phyloP scores from a whole-genome alignment of 2,888 invertebrate species.

The Lordiphosa fenestrarum region DNA sequence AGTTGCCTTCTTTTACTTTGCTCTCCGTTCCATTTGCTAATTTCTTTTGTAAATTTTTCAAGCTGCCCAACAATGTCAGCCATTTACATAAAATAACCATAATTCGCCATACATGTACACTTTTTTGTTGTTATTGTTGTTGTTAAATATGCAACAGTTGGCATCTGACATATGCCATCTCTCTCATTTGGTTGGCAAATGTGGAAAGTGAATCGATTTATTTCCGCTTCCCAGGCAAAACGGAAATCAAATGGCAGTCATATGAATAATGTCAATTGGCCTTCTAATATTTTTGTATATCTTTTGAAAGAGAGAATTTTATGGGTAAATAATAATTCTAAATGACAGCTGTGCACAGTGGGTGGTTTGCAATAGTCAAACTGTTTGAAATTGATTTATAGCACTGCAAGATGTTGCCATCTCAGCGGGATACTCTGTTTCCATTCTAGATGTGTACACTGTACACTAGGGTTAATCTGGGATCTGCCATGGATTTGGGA shows the following conservation, averaged over 20 bases:
- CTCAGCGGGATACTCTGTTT: too few species aligned
- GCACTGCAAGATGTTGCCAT: too few species aligned
- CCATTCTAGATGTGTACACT: too few species aligned
- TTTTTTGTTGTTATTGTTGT: too few species aligned
- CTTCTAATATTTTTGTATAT: constrained; percentile 15
- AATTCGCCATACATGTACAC: constrained; percentile 21
- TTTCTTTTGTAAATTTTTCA: constrained; percentile 68
- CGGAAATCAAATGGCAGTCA: constrained; percentile 15
- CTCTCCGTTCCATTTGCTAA: constrained; percentile 52
- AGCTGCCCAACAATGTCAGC: constrained; percentile 40
- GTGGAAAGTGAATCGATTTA: constrained; percentile 43
- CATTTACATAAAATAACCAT: constrained; percentile 64
- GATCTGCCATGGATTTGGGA: too few species aligned
- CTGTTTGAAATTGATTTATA: too few species aligned
- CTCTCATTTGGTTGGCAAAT: constrained; percentile 34
- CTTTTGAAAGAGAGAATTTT: constrained; percentile 2
- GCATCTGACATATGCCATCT: constrained; percentile 43
- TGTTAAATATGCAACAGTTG: constrained; percentile 32
- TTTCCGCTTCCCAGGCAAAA: constrained; percentile 20
- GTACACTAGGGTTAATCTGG: too few species aligned
- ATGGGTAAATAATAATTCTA: constrained; percentile 21
- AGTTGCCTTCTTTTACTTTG: constrained; percentile 37
- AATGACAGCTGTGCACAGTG: constrained; percentile 25
- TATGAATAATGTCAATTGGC: constrained; percentile 19
- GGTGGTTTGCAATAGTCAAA: background rate